Conservation (phyloP, 2,113 vertebrate genomes). For the Cromileptes altivelis region DNA sequence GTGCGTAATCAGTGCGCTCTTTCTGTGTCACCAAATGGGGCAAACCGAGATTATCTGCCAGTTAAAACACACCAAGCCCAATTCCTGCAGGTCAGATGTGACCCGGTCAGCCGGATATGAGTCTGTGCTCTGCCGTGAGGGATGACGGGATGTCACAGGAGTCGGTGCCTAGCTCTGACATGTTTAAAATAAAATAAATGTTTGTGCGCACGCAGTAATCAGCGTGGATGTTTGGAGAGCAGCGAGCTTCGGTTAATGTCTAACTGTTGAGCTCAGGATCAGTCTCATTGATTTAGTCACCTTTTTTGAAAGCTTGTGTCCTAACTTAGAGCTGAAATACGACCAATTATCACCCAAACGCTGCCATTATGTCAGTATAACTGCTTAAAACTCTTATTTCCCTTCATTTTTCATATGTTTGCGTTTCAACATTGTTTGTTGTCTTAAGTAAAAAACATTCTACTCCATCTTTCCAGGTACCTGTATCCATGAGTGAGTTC, state of each 20-base stretch:
- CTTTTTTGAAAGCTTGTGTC: too few species aligned
- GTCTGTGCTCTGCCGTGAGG: conserved; percentile 5
- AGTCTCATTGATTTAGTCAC: too few species aligned
- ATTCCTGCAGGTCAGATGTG: conserved; percentile 41
- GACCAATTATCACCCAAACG: not conserved
- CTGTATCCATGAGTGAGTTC: not conserved
- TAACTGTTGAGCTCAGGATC: not conserved
- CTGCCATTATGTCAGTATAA: not conserved
- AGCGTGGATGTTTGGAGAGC: not conserved
- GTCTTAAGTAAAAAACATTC: not conserved
- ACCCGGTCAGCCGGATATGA: conserved; percentile 20
- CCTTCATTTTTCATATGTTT: not conserved
- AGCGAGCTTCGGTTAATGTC: not conserved
- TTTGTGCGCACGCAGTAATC: too few species aligned
- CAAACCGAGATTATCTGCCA: conserved; percentile 68
- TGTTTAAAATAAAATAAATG: not conserved
- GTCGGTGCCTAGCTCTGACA: not conserved
- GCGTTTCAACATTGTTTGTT: not conserved
- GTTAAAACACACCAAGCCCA: conserved; percentile 55
- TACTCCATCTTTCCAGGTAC: not conserved
- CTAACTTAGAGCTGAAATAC: not conserved
- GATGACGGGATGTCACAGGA: conserved; percentile 14
- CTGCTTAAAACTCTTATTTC: not conserved
- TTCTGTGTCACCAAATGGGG: conserved; percentile 69
- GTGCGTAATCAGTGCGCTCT: conserved; percentile 74